phyloP scores from a whole-genome alignment of 64 coral and sea anemone species.

The Porites lutea region DNA sequence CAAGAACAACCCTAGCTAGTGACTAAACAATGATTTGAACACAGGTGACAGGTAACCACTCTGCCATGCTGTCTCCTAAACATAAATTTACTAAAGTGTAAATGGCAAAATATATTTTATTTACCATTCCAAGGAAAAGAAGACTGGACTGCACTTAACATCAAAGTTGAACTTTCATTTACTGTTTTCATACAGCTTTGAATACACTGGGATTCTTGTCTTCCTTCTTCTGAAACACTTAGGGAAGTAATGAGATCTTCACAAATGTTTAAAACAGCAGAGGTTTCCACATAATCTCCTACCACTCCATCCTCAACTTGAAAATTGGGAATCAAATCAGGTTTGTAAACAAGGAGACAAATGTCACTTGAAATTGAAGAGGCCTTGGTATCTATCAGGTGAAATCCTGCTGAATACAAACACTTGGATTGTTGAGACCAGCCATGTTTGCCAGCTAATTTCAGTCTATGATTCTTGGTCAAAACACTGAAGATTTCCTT shows the following conservation, averaged over 20 bases:
- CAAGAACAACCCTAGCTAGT: no score
- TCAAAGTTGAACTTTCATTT: background rate
- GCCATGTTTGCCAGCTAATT: background rate
- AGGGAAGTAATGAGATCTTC: background rate
- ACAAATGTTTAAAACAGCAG: conserved; percentile 6
- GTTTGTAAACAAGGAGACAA: conserved; percentile 12
- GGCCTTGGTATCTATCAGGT: background rate
- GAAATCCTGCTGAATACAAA: conserved; percentile 9
- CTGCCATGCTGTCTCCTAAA: no score
- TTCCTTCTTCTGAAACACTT: background rate
- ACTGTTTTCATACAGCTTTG: background rate
- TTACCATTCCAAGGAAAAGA: conserved; percentile 21
- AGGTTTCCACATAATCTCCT: background rate
- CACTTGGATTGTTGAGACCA: background rate
- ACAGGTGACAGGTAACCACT: no score
- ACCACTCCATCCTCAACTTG: conserved; percentile 13
- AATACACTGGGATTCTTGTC: background rate
- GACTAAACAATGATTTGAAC: no score
- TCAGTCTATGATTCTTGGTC: background rate
- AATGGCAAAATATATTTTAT: no score
- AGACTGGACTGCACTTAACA: background rate
- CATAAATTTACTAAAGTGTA: no score
- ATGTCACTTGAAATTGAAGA: background rate
- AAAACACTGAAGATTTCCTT: conserved; percentile 8
- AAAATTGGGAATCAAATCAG: conserved; percentile 2